Evolutionary conservation across 2,113 vertebrate species (phyloP).

Genomic region (Rutilus rutilus): DNA sequence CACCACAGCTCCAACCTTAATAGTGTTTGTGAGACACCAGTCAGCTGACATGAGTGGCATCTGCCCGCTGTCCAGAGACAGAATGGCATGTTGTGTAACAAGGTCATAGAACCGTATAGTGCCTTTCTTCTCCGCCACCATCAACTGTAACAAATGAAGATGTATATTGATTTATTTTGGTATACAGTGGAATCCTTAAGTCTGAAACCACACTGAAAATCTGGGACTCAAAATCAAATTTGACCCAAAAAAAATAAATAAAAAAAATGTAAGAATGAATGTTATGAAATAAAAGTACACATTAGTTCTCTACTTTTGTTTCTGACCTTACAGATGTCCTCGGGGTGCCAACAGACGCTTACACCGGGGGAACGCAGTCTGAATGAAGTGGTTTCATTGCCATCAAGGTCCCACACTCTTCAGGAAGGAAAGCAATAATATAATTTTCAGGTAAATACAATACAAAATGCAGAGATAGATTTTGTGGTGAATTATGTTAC

Average conservation of each 20-base stretch:
- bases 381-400: constrained; percentile 83
- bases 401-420: constrained; percentile 94
- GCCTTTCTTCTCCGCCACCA: constrained; percentile 96
- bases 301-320: background rate
- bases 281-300: background rate
- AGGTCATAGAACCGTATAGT: constrained; percentile 94
- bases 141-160: constrained; percentile 77
- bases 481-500: too few species aligned
- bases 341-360: constrained; percentile 96
- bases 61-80: constrained; percentile 91
- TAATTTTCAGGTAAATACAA: constrained; percentile 31
- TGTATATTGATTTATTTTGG: too few species aligned
- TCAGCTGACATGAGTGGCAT: constrained; percentile 90
- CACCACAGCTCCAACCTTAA: constrained; percentile 94
- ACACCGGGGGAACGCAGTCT: constrained; percentile 90
- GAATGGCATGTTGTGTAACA: constrained; percentile 89
- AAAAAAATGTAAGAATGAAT: too few species aligned
- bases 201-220: background rate
- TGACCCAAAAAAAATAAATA: too few species aligned
- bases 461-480: constrained; percentile 2
- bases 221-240: background rate
- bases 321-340: constrained; percentile 87
- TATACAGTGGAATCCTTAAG: background rate
- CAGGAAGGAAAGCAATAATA: constrained; percentile 37
- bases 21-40: constrained; percentile 93